Conservation (phyloP, 2,797 vertebrate genomes). For the Zonotrichia albicollis region DNA sequence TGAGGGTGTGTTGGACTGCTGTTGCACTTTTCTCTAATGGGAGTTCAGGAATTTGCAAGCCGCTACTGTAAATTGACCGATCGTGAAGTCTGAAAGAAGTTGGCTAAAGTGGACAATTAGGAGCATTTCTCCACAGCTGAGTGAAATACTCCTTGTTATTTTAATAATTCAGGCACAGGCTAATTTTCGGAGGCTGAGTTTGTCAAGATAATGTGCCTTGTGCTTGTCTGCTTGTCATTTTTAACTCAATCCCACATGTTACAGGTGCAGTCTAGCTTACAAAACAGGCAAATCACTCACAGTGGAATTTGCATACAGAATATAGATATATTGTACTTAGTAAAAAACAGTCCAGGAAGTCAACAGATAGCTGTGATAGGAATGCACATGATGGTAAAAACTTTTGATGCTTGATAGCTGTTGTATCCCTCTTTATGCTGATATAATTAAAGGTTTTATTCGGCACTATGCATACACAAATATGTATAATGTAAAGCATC, state of each 20-base stretch:
- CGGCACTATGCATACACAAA: slow-evolving; percentile 11
- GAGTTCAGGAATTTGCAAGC: slow-evolving; percentile 88
- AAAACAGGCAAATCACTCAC: slow-evolving; percentile 80
- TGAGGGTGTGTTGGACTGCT: slow-evolving; percentile 88
- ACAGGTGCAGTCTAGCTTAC: slow-evolving; percentile 83
- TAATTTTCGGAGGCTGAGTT: slow-evolving; percentile 93
- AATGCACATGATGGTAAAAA: slow-evolving; percentile 8
- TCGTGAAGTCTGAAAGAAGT: slow-evolving; percentile 89
- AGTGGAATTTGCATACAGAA: slow-evolving; percentile 79
- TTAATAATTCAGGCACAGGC: slow-evolving; percentile 95
- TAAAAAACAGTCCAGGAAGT: slow-evolving; percentile 41
- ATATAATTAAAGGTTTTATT: slow-evolving; percentile 18
- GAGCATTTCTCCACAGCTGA: slow-evolving; percentile 87
- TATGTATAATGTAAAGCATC: not conserved
- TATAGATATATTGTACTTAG: slow-evolving; percentile 64
- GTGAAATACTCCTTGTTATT: slow-evolving; percentile 98
- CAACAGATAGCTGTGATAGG: slow-evolving; percentile 54
- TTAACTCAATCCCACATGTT: slow-evolving; percentile 88
- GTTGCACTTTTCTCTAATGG: slow-evolving; percentile 87
- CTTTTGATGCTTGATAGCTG: slow-evolving; percentile 25
- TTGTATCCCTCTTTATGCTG: not conserved
- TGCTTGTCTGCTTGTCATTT: slow-evolving; percentile 94
- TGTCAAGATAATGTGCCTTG: slow-evolving; percentile 94
- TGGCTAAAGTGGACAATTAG: slow-evolving; percentile 98
- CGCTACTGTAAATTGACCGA: slow-evolving; percentile 87